Base-by-base conservation (phyloP, 2,888 invertebrate species). In the Gnatocerus cornutus region DNA sequence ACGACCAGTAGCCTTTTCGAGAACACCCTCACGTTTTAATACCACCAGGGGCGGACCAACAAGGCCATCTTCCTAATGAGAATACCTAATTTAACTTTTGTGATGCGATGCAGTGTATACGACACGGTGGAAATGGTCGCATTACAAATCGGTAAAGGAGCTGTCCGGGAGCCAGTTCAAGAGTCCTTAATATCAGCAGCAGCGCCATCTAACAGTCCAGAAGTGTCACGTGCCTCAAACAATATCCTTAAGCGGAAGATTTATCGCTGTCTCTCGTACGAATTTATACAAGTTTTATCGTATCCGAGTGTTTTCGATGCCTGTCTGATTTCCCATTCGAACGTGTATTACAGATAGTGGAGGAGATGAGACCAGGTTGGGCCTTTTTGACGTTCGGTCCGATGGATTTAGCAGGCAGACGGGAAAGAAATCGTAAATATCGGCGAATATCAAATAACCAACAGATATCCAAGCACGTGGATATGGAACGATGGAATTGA, bases 201-300 rank as follows among this genome's bases (percentile, higher is more conserved):
- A 80, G 78, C 76, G 76, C 73, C 76, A 75, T 78, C 75, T 74
- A 76, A 75, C 74, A 73, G 75, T 63, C 78, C 76, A 77, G 76
- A 79, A 78, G 79, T 82, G 82, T 82, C 82, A 82, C 81, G 82
- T 82, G 80, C 80, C 79, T 81, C 80, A 80, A 81, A 82, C 81
- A 82, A 82, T 82, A 81, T 82, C 82, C 80, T 80, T 79, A 80
- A 80, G 74, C 78, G 74, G 68, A 77, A 82, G 81, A 81, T 82
- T 81, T 82, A 80, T 80, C 74, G 78, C 76, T 71, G 74, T 77
- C 73, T 78, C 76, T 74, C 76, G 75, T 77, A 74, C 77, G 81
- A 82, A 81, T 83, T 82, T 82, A 82, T 82, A 81, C 82, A 82
- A 81, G 79, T 82, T 82, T 82, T 79, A 81, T 80, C 80, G 80